These are phyloP conservation scores for Australoheros scitulus DNA, from an alignment of 2,113 vertebrate genomes.

Conservation along the genomic window DNA sequence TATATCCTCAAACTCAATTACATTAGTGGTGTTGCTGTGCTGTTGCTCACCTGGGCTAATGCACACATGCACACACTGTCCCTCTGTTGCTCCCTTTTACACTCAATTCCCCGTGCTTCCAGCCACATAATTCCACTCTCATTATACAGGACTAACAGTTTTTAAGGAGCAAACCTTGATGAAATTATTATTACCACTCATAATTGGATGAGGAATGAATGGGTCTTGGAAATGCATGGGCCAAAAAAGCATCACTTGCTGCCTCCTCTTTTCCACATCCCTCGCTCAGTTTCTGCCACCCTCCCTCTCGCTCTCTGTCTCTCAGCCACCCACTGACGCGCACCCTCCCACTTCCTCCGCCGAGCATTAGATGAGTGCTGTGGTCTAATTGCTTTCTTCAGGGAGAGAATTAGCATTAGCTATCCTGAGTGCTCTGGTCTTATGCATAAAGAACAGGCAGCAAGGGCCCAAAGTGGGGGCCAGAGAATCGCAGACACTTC, in stretches of 20 bases:
- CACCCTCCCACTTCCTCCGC: slow-evolving; percentile 47
- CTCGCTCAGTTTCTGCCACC: slow-evolving; percentile 10
- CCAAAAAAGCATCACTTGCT: slow-evolving; percentile 37
- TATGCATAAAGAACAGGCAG: slow-evolving; percentile 73
- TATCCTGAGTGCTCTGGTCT: slow-evolving; percentile 71
- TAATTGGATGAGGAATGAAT: slow-evolving; percentile 68
- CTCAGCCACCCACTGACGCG: slow-evolving; percentile 31
- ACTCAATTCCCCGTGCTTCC: slow-evolving; percentile 25
- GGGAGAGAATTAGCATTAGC: slow-evolving; percentile 79
- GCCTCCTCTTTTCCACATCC: slow-evolving; percentile 14
- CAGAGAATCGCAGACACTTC: slow-evolving; percentile 30
- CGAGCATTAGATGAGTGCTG: slow-evolving; percentile 66
- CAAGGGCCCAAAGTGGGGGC: slow-evolving; percentile 49
- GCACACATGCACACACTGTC: slow-evolving; percentile 6
- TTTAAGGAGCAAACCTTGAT: slow-evolving; percentile 67
- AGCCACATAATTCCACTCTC: slow-evolving; percentile 59
- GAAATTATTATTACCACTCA: slow-evolving; percentile 67
- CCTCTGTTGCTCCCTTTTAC: slow-evolving; percentile 15
- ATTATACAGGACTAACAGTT: slow-evolving; percentile 67
- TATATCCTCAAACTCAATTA: slow-evolving; percentile 5
- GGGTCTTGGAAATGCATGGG: slow-evolving; percentile 39
- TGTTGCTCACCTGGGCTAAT: neutral
- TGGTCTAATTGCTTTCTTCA: slow-evolving; percentile 80
- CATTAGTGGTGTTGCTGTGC: neutral
- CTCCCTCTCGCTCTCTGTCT: neutral